Evolutionary conservation across 2,113 vertebrate species (phyloP), one percentile per base, ranked within the genome.

Genomic region (Argyrosomus japonicus): DNA sequence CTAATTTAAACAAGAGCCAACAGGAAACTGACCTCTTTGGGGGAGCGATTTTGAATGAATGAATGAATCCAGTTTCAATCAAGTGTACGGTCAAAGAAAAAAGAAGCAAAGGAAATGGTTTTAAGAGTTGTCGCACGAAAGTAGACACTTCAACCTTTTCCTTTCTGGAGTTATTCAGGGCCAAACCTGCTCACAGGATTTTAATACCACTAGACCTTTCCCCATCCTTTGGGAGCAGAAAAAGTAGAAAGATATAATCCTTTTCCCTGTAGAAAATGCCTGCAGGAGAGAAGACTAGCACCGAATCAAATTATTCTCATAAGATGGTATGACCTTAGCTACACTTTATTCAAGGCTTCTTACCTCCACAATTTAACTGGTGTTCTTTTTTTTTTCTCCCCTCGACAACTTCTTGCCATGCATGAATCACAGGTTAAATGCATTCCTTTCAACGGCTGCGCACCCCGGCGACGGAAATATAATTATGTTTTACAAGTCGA

Each of bases 381-480:
- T 83, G 80, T 90, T 87, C 75, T 84, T 74, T 91, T 60, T 80
- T 76, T 83, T 18, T 10, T 2, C 10, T 3, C 14, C 50, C 79
- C 68, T 75, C 56, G 60, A 89, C 90, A 89, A 91, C 89, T 93
- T 85, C 87, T 84, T 77, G 86, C 90, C 87, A 92, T 90, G 94
- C 93, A 93, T 94, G 91, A 94, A 94, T 95, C 93, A 76, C 93
- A 93, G 92, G 94, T 94, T 95, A 93, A 93, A 94, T 88, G 92
- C 89, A 82, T 88, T 93, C 89, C 90, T 92, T 94, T 95, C 93
- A 95, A 78, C 48, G 63, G 74, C 87, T 23, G 79, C 80, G 85
- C 89, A 69, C 83, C 86, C 84, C 77, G 69, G 73, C 83, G 84
- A 93, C 87, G 72, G 91, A 89, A 94, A 94, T 92, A 94, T 94